Percentiles rank a stretch among this genome's conserved stretches.
phyloP scores from a whole-genome alignment of 2,888 invertebrate genomes.

The Crocallis elinguaria region DNA sequence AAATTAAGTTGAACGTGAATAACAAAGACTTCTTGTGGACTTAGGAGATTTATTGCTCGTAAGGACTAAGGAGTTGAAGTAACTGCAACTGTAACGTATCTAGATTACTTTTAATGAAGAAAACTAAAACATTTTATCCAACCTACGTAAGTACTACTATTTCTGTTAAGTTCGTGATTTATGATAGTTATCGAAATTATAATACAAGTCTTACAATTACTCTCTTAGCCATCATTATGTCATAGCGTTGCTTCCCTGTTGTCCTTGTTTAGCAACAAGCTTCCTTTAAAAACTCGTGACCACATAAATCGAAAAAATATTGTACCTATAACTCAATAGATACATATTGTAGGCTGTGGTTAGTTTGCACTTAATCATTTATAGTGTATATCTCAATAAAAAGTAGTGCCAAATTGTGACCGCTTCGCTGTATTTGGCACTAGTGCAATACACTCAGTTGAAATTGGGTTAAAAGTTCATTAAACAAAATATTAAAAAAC shows the following conservation, averaged over 20 bases:
- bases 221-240: too few relatives aligned
- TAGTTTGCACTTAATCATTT: background rate
- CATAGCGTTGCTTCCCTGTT: too few relatives aligned
- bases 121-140: background rate
- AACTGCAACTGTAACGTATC: background rate
- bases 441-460: background rate
- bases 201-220: too few relatives aligned
- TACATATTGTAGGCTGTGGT: too few relatives aligned
- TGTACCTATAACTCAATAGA: too few relatives aligned
- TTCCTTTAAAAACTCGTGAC: too few relatives aligned
- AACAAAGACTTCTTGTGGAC: conserved; percentile 44
- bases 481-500: too few relatives aligned
- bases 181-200: too few relatives aligned
- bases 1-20: conserved; percentile 45
- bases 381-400: conserved; percentile 5
- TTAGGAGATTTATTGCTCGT: conserved; percentile 9
- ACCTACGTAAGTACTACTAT: too few relatives aligned
- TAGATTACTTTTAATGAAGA: background rate
- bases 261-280: too few relatives aligned
- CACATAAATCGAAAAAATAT: too few relatives aligned
- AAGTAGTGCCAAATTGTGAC: conserved; percentile 5
- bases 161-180: too few relatives aligned
- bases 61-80: background rate
- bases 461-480: conserved; percentile 1
- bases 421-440: background rate